Evolutionary conservation across 2,113 vertebrate genomes (phyloP).

Genomic region (Bothrops jararaca): DNA sequence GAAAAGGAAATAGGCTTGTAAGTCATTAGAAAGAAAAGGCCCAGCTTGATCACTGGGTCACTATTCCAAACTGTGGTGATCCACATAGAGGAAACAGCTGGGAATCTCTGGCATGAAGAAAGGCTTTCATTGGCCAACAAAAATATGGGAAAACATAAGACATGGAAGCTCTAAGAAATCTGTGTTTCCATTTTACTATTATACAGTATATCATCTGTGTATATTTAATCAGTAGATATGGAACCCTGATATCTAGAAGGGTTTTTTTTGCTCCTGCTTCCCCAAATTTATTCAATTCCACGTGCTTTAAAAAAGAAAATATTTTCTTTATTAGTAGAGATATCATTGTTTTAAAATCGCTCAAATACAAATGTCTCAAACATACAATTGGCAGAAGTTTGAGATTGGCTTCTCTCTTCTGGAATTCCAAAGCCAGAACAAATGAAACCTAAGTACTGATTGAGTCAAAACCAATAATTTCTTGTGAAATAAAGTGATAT

Average conservation of each 20-base stretch:
- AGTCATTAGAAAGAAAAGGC: not conserved
- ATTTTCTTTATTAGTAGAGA: not conserved
- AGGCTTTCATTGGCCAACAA: not conserved
- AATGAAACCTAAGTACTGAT: conserved; percentile 44
- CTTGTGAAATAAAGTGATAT: conserved; percentile 23
- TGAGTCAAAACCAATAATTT: conserved; percentile 44
- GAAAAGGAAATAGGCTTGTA: not conserved
- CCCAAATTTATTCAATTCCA: not conserved
- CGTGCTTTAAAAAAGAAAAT: not conserved
- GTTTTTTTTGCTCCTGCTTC: not conserved
- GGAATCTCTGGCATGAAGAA: not conserved
- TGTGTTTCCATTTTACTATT: not conserved
- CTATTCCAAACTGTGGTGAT: not conserved
- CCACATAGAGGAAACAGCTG: not conserved
- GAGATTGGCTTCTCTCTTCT: conserved; percentile 55
- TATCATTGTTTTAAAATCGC: conserved; percentile 42
- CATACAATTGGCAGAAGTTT: conserved; percentile 47
- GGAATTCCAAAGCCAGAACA: conserved; percentile 56
- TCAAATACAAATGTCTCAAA: conserved; percentile 33
- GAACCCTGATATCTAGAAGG: not conserved
- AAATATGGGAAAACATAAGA: not conserved
- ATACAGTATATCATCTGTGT: not conserved
- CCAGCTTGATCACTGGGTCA: not conserved
- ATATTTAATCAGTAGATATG: not conserved
- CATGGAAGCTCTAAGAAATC: not conserved